Conservation (phyloP, 2,797 vertebrate species). For the Danio jaintianensis region DNA sequence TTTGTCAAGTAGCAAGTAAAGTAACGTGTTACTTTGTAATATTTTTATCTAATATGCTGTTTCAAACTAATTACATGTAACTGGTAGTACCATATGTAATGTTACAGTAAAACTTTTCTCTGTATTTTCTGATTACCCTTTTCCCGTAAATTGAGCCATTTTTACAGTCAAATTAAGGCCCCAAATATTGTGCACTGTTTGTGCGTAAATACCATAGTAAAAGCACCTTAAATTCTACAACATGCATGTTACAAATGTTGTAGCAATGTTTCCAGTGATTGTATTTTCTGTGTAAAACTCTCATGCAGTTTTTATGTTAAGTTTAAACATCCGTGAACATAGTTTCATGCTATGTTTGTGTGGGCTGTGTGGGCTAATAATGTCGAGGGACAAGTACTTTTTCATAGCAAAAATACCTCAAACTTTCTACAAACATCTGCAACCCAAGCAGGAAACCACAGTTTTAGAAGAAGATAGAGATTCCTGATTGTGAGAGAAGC, state of each 20-base stretch:
- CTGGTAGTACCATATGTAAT: background rate
- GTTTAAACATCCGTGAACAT: background rate
- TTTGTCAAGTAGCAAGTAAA: background rate
- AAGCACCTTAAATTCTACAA: background rate
- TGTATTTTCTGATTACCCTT: too few species aligned
- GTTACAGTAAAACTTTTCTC: too few species aligned
- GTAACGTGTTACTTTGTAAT: background rate
- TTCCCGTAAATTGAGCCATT: too few species aligned
- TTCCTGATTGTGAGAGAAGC: too few species aligned
- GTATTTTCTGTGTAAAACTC: background rate
- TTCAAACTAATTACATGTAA: background rate
- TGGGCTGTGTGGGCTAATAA: background rate
- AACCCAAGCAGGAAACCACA: background rate
- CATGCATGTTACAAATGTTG: background rate
- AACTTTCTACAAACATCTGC: background rate
- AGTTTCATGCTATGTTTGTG: slow-evolving; percentile 14
- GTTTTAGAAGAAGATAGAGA: background rate
- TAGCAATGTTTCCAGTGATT: background rate
- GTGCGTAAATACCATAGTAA: background rate
- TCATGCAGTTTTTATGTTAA: background rate
- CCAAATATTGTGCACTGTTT: too few species aligned
- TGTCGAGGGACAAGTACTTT: background rate
- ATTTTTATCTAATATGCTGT: background rate
- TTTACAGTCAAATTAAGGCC: too few species aligned
- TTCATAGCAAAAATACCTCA: background rate